A percentile compares a stretch with the other conserved stretches of the same genome.
Conservation (phyloP, 2,888 invertebrate species). For the Timandra comae region DNA sequence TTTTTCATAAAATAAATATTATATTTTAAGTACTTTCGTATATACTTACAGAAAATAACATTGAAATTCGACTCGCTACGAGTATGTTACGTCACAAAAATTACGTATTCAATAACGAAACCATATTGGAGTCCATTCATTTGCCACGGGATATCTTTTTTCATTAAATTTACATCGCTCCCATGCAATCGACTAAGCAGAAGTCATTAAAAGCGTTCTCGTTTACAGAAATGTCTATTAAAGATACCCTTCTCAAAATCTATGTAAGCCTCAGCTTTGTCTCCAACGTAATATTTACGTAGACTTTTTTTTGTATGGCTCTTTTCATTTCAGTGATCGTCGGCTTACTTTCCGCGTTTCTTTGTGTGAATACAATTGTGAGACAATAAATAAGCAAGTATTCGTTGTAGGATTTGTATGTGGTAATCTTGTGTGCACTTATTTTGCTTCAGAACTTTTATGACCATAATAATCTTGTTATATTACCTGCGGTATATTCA, state of each 20-base stretch:
- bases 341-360: conserved; percentile 22
- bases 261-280: conserved; percentile 42
- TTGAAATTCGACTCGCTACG: too few relatives aligned
- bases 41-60: too few relatives aligned
- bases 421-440: conserved; percentile 10
- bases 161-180: too few relatives aligned
- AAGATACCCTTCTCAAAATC: conserved; percentile 51
- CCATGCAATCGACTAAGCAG: conserved; percentile 21
- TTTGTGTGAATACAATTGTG: conserved; percentile 23
- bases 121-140: too few relatives aligned
- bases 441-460: conserved; percentile 5
- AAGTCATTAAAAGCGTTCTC: conserved; percentile 43
- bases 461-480: conserved; percentile 3
- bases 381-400: conserved; percentile 22
- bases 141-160: too few relatives aligned
- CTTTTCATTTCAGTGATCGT: conserved; percentile 22
- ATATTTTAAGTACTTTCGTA: too few relatives aligned
- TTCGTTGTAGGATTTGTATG: conserved; percentile 15
- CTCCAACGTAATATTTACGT: conserved; percentile 30
- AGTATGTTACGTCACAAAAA: too few relatives aligned
- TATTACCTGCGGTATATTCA: too few relatives aligned
- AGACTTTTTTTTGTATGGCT: conserved; percentile 7
- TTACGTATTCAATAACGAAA: too few relatives aligned
- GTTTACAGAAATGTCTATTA: conserved; percentile 55
- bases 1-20: too few relatives aligned